Evolutionary conservation across 1,140 invertebrate genomes (phyloP).

Genomic region (Caenorhabditis tropicalis): DNA sequence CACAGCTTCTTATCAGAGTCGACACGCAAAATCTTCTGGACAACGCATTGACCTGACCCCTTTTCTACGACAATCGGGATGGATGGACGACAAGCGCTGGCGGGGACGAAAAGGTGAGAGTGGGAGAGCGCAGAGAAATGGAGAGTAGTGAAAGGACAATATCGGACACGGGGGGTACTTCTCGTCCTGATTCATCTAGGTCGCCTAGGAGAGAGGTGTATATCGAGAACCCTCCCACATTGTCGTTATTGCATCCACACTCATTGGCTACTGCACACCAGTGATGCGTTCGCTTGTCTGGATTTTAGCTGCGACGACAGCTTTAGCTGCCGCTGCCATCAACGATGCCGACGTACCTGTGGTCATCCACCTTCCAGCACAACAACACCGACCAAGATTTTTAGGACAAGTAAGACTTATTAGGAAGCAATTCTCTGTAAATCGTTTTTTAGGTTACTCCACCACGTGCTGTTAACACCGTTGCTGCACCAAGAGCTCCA

Average conservation of each 20-base stretch:
- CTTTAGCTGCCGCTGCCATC: conserved; percentile 18
- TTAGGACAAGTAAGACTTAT: conserved; percentile 13
- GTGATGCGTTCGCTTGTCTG: conserved; percentile 33
- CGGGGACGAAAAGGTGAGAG: neutral
- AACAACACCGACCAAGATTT: conserved; percentile 1
- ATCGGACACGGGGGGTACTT: conserved; percentile 36
- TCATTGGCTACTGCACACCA: conserved; percentile 35
- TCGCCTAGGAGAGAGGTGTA: conserved; percentile 41
- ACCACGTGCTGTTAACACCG: conserved; percentile 15
- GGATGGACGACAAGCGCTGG: too few relatives aligned
- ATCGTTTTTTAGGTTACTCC: conserved; percentile 27
- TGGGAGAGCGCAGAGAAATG: conserved; percentile 34
- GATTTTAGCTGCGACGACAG: conserved; percentile 42
- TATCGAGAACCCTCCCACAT: conserved; percentile 42
- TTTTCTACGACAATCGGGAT: conserved; percentile 3
- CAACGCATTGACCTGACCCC: conserved; percentile 20
- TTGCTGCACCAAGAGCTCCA: conserved; percentile 45
- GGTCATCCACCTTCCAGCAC: conserved; percentile 32
- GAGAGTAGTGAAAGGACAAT: conserved; percentile 40
- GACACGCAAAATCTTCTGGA: conserved; percentile 26
- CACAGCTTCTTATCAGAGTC: conserved; percentile 29
- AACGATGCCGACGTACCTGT: conserved; percentile 45
- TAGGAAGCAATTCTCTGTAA: too few relatives aligned
- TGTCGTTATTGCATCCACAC: conserved; percentile 43
- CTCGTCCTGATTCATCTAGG: conserved; percentile 34